A percentile compares a stretch with the other conserved stretches of the same genome.
Conservation (phyloP, 2,797 vertebrate genomes). For the Manis crassicaudata region DNA sequence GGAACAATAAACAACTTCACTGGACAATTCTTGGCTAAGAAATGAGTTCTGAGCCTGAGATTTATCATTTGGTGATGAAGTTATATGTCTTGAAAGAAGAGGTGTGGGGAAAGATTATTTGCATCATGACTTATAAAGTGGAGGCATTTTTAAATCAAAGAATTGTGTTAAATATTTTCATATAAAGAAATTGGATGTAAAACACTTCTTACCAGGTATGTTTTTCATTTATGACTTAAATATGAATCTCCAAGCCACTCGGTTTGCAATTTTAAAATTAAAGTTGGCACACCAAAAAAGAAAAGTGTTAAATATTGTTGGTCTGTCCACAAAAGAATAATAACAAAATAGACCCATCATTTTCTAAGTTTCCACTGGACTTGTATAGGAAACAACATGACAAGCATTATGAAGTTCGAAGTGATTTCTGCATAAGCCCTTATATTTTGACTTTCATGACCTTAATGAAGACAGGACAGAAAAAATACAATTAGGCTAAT, state of each 20-base stretch:
- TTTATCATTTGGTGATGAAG: neutral
- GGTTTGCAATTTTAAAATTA: conserved; percentile 27
- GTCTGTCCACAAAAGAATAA: neutral
- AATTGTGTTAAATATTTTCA: neutral
- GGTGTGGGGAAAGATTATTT: neutral
- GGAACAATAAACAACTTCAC: neutral
- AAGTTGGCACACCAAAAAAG: conserved; percentile 30
- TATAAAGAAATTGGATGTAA: conserved; percentile 13
- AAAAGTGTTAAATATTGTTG: neutral
- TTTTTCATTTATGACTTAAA: conserved; percentile 50
- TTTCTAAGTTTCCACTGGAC: conserved; percentile 30
- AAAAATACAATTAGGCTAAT: conserved; percentile 15
- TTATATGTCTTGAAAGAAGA: conserved; percentile 3
- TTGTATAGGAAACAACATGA: neutral
- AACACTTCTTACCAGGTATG: neutral
- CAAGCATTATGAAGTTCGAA: conserved; percentile 37
- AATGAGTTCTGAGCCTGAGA: conserved; percentile 11
- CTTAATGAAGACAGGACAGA: conserved; percentile 17
- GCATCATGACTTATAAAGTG: neutral
- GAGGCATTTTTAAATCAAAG: conserved; percentile 9
- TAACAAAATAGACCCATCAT: neutral
- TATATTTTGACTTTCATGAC: conserved; percentile 39
- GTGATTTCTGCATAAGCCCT: neutral
- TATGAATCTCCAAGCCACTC: neutral
- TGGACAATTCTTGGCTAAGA: neutral